A percentile compares a stretch with the other conserved stretches of the same genome.
Conservation (phyloP, 2,888 invertebrate species). For the Sesamia inferens region DNA sequence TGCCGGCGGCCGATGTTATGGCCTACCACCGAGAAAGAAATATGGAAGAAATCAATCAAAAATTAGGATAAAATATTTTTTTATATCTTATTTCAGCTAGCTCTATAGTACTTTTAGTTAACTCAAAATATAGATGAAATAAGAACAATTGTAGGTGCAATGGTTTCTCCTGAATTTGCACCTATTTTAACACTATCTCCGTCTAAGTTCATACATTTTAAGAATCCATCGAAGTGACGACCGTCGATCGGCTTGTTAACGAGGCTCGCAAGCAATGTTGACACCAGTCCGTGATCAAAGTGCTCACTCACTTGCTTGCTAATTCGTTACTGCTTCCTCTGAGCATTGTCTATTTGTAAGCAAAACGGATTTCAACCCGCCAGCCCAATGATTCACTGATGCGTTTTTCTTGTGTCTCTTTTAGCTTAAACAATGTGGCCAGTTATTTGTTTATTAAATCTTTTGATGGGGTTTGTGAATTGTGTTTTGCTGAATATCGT, state of each 20-base stretch:
- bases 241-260: conserved; percentile 85
- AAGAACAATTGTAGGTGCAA: background rate
- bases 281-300: conserved; percentile 85
- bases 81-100: too few relatives aligned
- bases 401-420: conserved; percentile 56
- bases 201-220: conserved; percentile 34
- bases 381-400: conserved; percentile 62
- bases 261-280: conserved; percentile 82
- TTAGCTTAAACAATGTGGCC: conserved; percentile 57
- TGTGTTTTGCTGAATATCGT: too few relatives aligned
- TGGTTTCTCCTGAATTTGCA: conserved; percentile 9
- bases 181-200: conserved; percentile 42
- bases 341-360: conserved; percentile 79
- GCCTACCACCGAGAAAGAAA: too few relatives aligned
- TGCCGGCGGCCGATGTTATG: too few relatives aligned
- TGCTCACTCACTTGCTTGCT: conserved; percentile 59
- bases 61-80: too few relatives aligned
- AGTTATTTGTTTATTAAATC: conserved; percentile 53
- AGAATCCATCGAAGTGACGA: conserved; percentile 67
- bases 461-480: conserved; percentile 28
- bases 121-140: background rate
- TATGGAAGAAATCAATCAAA: too few relatives aligned
- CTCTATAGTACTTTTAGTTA: too few relatives aligned
- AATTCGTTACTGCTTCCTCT: conserved; percentile 68
- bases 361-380: conserved; percentile 63